Evolutionary conservation across 23 tunicate genomes (phyloP), one percentile per base, ranked within the genome.

Genomic region (Halocynthia roretzi): DNA sequence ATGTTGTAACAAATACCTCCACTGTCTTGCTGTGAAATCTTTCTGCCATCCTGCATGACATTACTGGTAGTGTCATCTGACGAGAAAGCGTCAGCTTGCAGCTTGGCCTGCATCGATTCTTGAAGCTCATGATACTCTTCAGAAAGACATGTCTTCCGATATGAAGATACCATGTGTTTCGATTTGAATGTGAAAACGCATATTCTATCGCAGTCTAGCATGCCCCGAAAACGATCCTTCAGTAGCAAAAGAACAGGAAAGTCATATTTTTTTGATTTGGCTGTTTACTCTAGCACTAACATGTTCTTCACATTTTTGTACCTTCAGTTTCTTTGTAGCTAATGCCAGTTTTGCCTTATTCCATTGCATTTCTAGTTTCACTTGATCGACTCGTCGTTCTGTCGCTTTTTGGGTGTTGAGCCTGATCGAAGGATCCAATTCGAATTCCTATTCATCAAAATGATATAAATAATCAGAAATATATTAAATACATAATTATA

Each of bases 341-440:
- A 92, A 80, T 17, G 84, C 84, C 18, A 82, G 73, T 53, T 86
- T 92, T 40, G 82, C 98, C 62, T 86, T 86, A 56, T 86, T 92
- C 98, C 98, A 92, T 52, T 86, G 92, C 98, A 92, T 92, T 61
- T 92, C 98, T 70, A 92, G 54, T 54, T 69, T 71, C 14, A 86
- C 88, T 67, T 87, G 49, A 50, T 86, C 87, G 5, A 86, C 80
- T 50, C 77, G 68, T 17, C 71, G 52, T 48, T 70, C 53, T 8
- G 98, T 92, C 51, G 83, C 84, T 18, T 57, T 53, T 51, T 54
- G 71, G 82, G 86, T 92, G 49, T 92, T 83, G 20, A 69, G 62
- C 6, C 87, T 81, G 52, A 92, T 17, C 6, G 85, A 71, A 8
- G 98, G 98, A 79, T 92, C 98, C 49, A 92, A 70, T 55, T 86